A percentile compares a stretch with the other conserved stretches of the same genome.
phyloP scores from a whole-genome alignment of 2,113 vertebrate species.

The Alces alces region DNA sequence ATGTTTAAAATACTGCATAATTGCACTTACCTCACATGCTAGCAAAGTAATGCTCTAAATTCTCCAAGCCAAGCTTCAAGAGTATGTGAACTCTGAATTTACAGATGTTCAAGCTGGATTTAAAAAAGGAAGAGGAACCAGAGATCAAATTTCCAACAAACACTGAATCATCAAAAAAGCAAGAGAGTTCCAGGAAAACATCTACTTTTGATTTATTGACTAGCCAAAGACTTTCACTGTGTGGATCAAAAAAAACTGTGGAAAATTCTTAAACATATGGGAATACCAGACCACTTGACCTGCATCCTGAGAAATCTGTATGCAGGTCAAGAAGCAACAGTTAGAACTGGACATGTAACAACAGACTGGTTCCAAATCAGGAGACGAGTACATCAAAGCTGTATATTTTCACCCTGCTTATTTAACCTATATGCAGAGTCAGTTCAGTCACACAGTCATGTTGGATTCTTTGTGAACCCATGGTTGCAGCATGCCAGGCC shows the following conservation, averaged over 20 bases:
- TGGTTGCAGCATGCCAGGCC: background rate
- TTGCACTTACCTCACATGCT: too few relatives aligned
- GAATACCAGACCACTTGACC: background rate
- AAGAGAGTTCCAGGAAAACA: background rate
- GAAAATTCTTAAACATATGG: background rate
- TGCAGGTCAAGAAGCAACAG: background rate
- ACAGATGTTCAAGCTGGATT: background rate
- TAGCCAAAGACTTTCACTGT: background rate
- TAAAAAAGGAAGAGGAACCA: background rate
- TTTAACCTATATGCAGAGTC: background rate
- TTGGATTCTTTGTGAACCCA: background rate
- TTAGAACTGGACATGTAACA: background rate
- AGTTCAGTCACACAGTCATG: background rate
- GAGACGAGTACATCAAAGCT: background rate
- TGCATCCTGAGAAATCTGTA: background rate
- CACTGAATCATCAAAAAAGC: background rate
- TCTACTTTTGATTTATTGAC: background rate
- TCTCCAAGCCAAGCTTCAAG: background rate
- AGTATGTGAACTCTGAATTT: background rate
- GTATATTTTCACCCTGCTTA: background rate
- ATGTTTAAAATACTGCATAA: too few relatives aligned
- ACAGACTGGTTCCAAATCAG: background rate
- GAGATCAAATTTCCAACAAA: background rate
- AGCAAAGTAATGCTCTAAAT: background rate
- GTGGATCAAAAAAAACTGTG: background rate